A percentile compares a stretch with the other conserved stretches of the same genome.
These are phyloP conservation scores for Bucorvus abyssinicus DNA, from an alignment of 2,797 vertebrate species.

Conservation along the genomic window DNA sequence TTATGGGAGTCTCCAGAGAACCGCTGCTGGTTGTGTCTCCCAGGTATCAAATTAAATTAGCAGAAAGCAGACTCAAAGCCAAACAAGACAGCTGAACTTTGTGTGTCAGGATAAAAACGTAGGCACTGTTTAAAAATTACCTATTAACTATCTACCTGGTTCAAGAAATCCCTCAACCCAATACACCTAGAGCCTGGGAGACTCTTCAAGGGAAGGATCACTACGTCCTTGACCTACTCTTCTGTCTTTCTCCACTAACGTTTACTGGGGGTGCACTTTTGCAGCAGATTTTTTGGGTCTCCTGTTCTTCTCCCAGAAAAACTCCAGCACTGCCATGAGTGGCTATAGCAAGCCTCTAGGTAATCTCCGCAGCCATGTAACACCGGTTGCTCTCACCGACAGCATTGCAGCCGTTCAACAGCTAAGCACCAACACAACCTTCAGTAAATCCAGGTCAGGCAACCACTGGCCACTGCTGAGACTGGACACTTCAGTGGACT, in stretches of 20 bases:
- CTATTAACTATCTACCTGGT: neutral
- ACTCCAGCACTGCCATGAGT: neutral
- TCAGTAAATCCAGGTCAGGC: neutral
- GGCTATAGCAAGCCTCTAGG: neutral
- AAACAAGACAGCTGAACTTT: neutral
- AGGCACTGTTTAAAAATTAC: neutral
- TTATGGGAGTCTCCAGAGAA: neutral
- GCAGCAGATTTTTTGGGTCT: neutral
- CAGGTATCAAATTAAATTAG: neutral
- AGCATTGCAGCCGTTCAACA: neutral
- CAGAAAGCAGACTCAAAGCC: neutral
- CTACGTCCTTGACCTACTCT: neutral
- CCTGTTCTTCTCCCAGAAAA: neutral
- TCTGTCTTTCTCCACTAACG: neutral
- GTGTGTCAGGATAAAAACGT: neutral
- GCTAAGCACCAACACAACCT: neutral
- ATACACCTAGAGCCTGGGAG: neutral
- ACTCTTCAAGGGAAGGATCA: neutral
- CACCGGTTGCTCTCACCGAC: neutral
- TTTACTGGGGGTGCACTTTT: neutral
- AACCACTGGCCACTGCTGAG: neutral
- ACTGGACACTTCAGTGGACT: neutral
- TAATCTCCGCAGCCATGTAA: neutral
- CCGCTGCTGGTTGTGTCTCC: neutral
- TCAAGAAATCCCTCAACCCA: neutral